phyloP scores from a whole-genome alignment of 2,113 vertebrate species.

The Carettochelys insculpta region DNA sequence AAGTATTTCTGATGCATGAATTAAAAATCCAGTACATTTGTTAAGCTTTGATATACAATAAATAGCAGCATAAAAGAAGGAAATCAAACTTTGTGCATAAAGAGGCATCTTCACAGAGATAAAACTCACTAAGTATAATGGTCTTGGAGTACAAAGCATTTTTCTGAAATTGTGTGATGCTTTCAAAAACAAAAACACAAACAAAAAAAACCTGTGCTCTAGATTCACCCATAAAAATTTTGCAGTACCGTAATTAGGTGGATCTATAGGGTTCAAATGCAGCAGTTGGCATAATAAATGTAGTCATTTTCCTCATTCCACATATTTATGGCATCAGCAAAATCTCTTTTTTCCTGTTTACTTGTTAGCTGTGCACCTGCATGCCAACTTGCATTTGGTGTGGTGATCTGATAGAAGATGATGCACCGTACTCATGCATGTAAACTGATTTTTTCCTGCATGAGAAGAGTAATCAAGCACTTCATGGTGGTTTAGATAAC shows the following conservation, averaged over 20 bases:
- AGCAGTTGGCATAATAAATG: background rate
- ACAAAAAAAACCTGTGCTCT: too few species aligned
- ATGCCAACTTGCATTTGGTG: background rate
- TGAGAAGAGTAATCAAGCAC: background rate
- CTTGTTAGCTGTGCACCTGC: background rate
- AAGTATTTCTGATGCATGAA: background rate
- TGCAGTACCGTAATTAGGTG: rapidly evolving
- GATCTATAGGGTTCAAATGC: background rate
- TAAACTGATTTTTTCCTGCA: background rate
- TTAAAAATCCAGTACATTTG: background rate
- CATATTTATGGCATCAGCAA: background rate
- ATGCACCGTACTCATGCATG: background rate
- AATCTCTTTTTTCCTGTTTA: background rate
- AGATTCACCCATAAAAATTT: background rate
- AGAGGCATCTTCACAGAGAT: background rate
- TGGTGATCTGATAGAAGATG: background rate
- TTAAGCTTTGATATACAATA: background rate
- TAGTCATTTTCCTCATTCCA: constrained; percentile 12
- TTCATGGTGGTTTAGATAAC: background rate
- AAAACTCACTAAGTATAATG: background rate
- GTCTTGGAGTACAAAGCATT: background rate
- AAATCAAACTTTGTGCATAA: background rate
- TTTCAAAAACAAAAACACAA: background rate
- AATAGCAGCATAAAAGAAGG: background rate
- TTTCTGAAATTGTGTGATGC: background rate